Conservation (phyloP, 2,888 invertebrate species). For the Enchytraeus crypticus region DNA sequence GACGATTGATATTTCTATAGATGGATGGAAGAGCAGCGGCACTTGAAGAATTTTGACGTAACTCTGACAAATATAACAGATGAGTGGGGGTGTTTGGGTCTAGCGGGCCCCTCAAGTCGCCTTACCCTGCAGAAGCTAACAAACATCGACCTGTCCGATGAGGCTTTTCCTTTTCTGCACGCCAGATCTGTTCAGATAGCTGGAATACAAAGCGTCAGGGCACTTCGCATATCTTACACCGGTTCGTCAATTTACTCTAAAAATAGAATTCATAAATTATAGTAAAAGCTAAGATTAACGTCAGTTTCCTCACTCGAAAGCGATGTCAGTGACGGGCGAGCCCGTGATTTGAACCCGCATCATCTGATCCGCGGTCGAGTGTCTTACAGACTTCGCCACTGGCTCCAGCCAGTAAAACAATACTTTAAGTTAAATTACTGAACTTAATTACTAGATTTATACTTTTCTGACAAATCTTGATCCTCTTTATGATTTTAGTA, state of each 20-base stretch:
- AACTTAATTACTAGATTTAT: too few species aligned
- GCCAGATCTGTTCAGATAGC: constrained; percentile 37
- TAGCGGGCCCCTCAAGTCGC: constrained; percentile 45
- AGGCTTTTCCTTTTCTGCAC: constrained; percentile 45
- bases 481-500: too few species aligned
- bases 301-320: too few species aligned
- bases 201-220: constrained; percentile 33
- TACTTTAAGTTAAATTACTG: too few species aligned
- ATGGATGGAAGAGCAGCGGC: constrained; percentile 40
- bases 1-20: constrained; percentile 28
- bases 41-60: constrained; percentile 31
- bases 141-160: constrained; percentile 32
- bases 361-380: too few species aligned
- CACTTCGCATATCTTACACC: constrained; percentile 45
- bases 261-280: too few species aligned
- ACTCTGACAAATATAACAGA: constrained; percentile 42
- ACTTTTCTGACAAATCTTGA: too few species aligned
- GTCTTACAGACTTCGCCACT: too few species aligned
- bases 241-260: constrained; percentile 33
- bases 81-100: constrained; percentile 36
- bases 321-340: too few species aligned
- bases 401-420: too few species aligned
- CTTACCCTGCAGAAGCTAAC: constrained; percentile 42
- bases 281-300: too few species aligned
- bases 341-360: too few species aligned